Conservation (phyloP, 2,888 invertebrate genomes). For the Abrostola tripartita region DNA sequence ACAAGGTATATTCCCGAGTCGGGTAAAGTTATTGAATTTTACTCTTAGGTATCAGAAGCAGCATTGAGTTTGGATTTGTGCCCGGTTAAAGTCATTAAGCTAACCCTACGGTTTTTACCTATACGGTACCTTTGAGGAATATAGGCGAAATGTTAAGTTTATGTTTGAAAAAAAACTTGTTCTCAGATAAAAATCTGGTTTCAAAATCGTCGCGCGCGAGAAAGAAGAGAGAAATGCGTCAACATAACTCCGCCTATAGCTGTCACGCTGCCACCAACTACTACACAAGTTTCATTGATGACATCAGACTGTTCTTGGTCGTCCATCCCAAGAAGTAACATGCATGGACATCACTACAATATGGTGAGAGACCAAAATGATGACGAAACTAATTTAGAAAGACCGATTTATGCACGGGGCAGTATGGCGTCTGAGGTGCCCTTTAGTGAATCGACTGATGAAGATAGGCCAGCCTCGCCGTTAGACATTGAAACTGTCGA, state of each 20-base stretch:
- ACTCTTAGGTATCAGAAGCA: no score
- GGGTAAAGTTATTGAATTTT: no score
- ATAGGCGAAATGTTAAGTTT: no score
- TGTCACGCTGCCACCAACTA: constrained; percentile 74
- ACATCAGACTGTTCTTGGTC: constrained; percentile 37
- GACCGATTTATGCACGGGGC: constrained; percentile 12
- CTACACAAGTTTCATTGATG: constrained; percentile 37
- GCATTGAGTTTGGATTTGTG: no score
- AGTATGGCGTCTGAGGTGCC: constrained; percentile 25
- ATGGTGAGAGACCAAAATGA: constrained; percentile 14
- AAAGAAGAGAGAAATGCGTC: constrained; percentile 89
- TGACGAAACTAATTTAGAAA: constrained; percentile 4
- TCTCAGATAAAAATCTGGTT: constrained; percentile 92
- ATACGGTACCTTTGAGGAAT: no score
- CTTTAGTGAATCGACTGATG: constrained; percentile 48
- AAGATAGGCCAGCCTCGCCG: constrained; percentile 68
- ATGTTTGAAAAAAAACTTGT: constrained; percentile 3
- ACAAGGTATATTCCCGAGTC: no score
- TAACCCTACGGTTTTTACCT: no score
- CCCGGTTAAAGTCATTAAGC: no score
- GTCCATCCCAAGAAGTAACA: constrained; percentile 12
- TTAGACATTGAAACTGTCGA: constrained; percentile 77
- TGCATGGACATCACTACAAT: constrained; percentile 8
- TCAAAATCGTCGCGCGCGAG: constrained; percentile 93
- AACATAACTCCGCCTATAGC: constrained; percentile 74